Percentiles rank a stretch among this genome's conserved stretches.
These are phyloP conservation scores for Luperina testacea DNA, from an alignment of 2,888 invertebrate genomes.

Conservation along the genomic window DNA sequence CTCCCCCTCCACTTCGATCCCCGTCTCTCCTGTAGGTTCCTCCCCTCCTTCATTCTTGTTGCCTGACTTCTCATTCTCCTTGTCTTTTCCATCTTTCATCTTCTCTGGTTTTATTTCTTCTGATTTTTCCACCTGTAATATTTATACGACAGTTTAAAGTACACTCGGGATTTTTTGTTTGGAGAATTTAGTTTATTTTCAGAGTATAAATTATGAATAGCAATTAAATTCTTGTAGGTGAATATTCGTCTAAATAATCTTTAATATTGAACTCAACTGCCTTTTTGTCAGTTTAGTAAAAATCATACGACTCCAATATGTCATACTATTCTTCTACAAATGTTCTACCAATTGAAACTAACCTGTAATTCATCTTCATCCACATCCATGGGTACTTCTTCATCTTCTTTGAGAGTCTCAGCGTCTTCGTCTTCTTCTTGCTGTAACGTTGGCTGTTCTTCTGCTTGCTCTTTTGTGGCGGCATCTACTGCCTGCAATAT, in stretches of 20 bases:
- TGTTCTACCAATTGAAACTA: conserved; percentile 1
- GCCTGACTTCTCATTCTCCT: conserved; percentile 84
- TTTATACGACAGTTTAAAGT: not conserved
- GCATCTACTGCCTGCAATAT: conserved; percentile 91
- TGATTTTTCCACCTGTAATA: conserved; percentile 80
- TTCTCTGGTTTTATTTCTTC: conserved; percentile 85
- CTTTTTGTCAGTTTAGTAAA: no score
- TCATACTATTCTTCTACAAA: no score
- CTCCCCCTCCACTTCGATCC: conserved; percentile 94
- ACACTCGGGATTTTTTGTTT: not conserved
- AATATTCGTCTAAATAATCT: no score
- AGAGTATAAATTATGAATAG: no score
- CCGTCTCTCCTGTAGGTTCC: conserved; percentile 85
- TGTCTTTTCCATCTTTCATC: conserved; percentile 82
- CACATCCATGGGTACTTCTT: conserved; percentile 88
- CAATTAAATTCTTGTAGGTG: no score
- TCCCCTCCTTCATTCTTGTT: conserved; percentile 85
- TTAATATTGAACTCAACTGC: no score
- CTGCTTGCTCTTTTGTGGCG: conserved; percentile 95
- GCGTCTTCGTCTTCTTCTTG: conserved; percentile 91
- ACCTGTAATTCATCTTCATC: conserved; percentile 87
- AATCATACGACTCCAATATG: no score
- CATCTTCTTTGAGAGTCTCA: conserved; percentile 90
- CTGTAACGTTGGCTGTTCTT: conserved; percentile 91
- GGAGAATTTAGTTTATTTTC: no score